These are phyloP conservation scores for Pollenia griseotomentosa DNA, from an alignment of 2,888 invertebrate species.

Conservation along the genomic window DNA sequence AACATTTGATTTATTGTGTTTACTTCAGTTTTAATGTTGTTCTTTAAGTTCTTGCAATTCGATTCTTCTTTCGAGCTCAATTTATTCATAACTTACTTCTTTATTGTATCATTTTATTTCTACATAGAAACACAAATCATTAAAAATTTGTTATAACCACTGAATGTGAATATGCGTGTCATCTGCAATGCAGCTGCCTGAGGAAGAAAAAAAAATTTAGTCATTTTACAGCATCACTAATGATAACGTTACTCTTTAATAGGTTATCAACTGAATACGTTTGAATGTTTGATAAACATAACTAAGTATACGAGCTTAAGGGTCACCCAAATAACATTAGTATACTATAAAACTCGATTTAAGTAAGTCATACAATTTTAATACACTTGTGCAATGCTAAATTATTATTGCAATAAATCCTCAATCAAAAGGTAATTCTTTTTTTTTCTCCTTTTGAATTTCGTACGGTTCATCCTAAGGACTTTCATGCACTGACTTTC, in stretches of 20 bases:
- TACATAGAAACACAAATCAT: slow-evolving; percentile 12
- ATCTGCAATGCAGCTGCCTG: slow-evolving; percentile 51
- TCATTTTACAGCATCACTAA: slow-evolving; percentile 39
- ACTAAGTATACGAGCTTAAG: neutral
- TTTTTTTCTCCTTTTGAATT: neutral
- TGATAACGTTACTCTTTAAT: slow-evolving; percentile 32
- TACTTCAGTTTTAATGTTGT: neutral
- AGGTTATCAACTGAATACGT: slow-evolving; percentile 20
- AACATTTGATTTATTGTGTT: neutral
- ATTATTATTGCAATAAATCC: too few species aligned
- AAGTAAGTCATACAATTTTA: too few species aligned
- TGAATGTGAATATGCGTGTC: slow-evolving; percentile 27
- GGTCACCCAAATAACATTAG: neutral
- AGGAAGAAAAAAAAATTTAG: neutral
- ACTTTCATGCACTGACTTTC: neutral
- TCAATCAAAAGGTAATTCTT: neutral
- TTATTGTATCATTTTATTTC: neutral
- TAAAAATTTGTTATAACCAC: too few species aligned
- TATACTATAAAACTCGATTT: neutral
- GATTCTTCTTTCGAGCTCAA: neutral
- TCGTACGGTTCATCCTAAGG: neutral
- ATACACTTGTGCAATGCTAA: too few species aligned
- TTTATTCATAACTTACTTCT: slow-evolving; percentile 32
- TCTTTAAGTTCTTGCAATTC: neutral
- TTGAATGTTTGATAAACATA: neutral